Percentiles rank a stretch among this genome's conserved stretches.
phyloP scores from a whole-genome alignment of 2,888 invertebrate species.

The Andrena flavipes region DNA sequence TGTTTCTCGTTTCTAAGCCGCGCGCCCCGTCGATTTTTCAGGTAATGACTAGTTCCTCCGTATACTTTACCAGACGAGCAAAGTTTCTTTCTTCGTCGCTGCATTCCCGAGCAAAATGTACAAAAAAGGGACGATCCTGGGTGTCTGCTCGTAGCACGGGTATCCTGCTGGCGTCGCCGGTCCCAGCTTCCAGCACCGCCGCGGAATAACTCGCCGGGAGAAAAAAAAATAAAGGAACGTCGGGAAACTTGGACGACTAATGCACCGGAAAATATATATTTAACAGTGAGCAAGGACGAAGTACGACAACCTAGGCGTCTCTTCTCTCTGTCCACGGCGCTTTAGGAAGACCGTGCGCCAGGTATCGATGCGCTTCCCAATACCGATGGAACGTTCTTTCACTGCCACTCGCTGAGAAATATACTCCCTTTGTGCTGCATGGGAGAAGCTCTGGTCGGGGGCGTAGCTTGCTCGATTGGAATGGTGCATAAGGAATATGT shows the following conservation, averaged over 20 bases:
- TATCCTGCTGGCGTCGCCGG: conserved; percentile 7
- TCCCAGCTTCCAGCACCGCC: background rate
- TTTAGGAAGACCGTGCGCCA: background rate
- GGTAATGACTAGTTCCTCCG: conserved; percentile 69
- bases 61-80: conserved; percentile 41
- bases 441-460: conserved; percentile 34
- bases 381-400: conserved; percentile 46
- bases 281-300: conserved; percentile 42
- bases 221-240: conserved; percentile 48
- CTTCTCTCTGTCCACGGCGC: background rate
- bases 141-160: conserved; percentile 16
- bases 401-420: conserved; percentile 30
- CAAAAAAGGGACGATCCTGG: conserved; percentile 43
- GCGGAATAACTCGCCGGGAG: conserved; percentile 44
- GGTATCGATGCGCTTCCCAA: conserved; percentile 46
- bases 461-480: conserved; percentile 38
- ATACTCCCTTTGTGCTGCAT: background rate
- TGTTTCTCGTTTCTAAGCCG: conserved; percentile 25
- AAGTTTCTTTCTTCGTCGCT: conserved; percentile 46
- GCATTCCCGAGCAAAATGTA: conserved; percentile 48
- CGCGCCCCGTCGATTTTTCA: conserved; percentile 52
- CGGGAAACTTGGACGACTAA: conserved; percentile 71
- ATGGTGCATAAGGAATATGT: conserved; percentile 26
- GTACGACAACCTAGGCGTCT: background rate
- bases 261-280: conserved; percentile 77